phyloP scores from a whole-genome alignment of 2,888 invertebrate genomes.

The Andricus curvator region DNA sequence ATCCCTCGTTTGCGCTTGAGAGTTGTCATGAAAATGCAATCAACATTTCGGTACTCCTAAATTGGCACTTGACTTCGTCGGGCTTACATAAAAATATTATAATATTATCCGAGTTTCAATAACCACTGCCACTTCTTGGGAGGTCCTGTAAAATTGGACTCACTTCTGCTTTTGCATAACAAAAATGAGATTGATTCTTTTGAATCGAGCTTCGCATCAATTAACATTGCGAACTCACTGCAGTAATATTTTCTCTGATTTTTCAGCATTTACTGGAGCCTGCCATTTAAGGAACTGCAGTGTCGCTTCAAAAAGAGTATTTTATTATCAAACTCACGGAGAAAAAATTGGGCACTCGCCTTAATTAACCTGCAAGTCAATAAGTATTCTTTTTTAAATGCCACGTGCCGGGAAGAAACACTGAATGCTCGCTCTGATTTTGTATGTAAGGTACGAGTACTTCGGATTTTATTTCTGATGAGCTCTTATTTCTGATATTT shows the following conservation, averaged over 20 bases:
- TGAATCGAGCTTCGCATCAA: slow-evolving; percentile 8
- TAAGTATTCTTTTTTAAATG: slow-evolving; percentile 32
- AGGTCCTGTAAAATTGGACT: slow-evolving; percentile 31
- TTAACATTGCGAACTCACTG: slow-evolving; percentile 12
- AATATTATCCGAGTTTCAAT: slow-evolving; percentile 26
- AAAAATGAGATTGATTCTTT: slow-evolving; percentile 8
- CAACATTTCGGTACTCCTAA: slow-evolving; percentile 28
- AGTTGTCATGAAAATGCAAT: slow-evolving; percentile 29
- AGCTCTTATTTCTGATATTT: background rate
- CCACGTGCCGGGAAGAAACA: slow-evolving; percentile 23
- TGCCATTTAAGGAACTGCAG: background rate
- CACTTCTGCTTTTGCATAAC: background rate
- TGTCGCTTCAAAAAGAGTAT: background rate
- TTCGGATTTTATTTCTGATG: slow-evolving; percentile 8
- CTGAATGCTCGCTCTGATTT: slow-evolving; percentile 15
- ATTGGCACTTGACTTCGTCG: slow-evolving; percentile 28
- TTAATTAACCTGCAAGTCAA: slow-evolving; percentile 37
- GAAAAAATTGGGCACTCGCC: background rate
- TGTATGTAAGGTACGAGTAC: background rate
- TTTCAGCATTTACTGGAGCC: slow-evolving; percentile 5
- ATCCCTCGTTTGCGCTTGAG: slow-evolving; percentile 19
- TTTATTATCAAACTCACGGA: slow-evolving; percentile 10
- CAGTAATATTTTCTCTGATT: slow-evolving; percentile 7
- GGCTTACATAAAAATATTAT: slow-evolving; percentile 27
- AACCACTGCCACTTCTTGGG: background rate